Percentiles rank a stretch among this genome's conserved stretches.
These are phyloP conservation scores for Actinernus sp. DNA, from an alignment of 92 coral and sea anemone species.

Conservation along the genomic window DNA sequence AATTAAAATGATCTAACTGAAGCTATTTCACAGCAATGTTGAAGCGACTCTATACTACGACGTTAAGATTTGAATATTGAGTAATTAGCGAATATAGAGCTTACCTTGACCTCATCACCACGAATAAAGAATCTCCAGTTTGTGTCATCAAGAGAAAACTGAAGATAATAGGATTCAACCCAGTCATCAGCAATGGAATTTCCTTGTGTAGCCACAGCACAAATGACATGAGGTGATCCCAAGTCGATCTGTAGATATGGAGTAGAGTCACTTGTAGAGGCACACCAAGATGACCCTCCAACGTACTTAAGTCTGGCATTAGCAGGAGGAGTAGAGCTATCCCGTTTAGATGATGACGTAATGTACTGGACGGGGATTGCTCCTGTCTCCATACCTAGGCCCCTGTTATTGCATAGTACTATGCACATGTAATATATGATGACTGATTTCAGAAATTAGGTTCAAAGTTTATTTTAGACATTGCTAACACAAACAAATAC, in stretches of 20 bases:
- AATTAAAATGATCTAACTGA: too few species aligned
- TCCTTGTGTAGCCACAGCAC: conserved; percentile 8
- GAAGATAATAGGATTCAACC: neutral
- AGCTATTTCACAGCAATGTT: too few species aligned
- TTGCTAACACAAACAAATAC: too few species aligned
- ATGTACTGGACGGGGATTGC: conserved; percentile 1
- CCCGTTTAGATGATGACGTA: neutral
- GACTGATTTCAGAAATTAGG: too few species aligned
- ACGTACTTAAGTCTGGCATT: neutral
- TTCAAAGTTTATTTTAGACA: too few species aligned
- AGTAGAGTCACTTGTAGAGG: neutral
- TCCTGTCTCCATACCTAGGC: neutral
- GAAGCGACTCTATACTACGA: too few species aligned
- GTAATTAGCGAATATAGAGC: too few species aligned
- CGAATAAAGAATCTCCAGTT: neutral
- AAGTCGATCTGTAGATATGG: conserved; percentile 1
- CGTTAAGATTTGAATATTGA: too few species aligned
- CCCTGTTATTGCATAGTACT: neutral
- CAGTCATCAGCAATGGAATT: neutral
- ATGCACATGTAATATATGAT: too few species aligned
- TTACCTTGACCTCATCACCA: neutral
- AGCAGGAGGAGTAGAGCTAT: neutral
- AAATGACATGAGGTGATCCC: neutral
- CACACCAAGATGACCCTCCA: neutral
- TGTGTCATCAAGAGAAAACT: neutral